These are phyloP conservation scores for Cryptotermes secundus DNA, from an alignment of 1,140 invertebrate genomes.

Conservation along the genomic window DNA sequence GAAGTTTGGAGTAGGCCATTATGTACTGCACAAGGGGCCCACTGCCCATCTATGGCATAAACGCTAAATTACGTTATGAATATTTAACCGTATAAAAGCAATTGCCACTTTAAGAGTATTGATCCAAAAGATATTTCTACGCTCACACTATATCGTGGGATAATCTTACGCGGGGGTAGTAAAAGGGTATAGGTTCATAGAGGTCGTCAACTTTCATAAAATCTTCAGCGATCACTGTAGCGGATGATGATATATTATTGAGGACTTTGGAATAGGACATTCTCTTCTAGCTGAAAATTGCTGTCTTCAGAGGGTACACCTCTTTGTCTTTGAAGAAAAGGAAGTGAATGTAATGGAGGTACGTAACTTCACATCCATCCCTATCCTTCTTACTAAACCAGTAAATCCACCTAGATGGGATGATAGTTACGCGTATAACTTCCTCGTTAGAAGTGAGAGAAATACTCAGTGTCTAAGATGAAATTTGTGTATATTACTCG, in stretches of 20 bases:
- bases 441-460: too few species aligned
- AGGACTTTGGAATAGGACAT: background rate
- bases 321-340: background rate
- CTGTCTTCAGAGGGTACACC: too few species aligned
- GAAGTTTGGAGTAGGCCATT: slow-evolving; percentile 2
- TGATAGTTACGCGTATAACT: too few species aligned
- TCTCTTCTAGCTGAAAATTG: too few species aligned
- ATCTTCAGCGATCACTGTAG: background rate
- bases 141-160: background rate
- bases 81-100: slow-evolving; percentile 6
- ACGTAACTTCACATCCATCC: too few species aligned
- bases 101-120: slow-evolving; percentile 17
- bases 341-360: background rate
- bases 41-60: background rate
- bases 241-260: slow-evolving; percentile 2
- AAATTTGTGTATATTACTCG: too few species aligned
- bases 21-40: background rate
- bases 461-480: too few species aligned
- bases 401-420: too few species aligned
- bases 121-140: background rate
- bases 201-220: slow-evolving; percentile 9
- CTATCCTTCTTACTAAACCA: too few species aligned
- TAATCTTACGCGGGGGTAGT: background rate
- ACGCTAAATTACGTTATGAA: slow-evolving; percentile 20
- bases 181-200: slow-evolving; percentile 2